These are phyloP conservation scores for Rhizomys pruinosus DNA, from an alignment of 2,113 vertebrate genomes.

Conservation along the genomic window DNA sequence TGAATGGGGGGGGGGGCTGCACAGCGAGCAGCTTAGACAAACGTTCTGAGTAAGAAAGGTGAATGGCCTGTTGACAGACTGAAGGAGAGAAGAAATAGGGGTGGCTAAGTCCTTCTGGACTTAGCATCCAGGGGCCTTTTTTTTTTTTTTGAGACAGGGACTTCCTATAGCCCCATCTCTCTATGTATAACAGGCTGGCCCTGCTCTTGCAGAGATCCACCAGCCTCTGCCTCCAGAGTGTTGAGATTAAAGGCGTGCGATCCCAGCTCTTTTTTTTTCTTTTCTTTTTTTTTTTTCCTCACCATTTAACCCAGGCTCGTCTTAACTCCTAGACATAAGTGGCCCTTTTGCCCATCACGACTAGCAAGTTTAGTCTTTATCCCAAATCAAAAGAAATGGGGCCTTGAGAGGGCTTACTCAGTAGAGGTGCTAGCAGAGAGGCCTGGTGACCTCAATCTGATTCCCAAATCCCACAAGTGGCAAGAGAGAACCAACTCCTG, in stretches of 20 bases:
- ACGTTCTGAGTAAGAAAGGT: background rate
- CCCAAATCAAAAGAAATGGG: background rate
- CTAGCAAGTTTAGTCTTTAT: constrained; percentile 2
- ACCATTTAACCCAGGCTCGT: background rate
- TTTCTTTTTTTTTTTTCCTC: background rate
- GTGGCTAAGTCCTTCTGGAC: background rate
- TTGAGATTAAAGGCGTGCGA: too few relatives aligned
- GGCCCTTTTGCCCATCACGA: background rate
- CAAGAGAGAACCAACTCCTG: background rate
- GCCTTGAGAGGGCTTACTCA: background rate
- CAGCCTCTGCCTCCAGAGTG: too few relatives aligned
- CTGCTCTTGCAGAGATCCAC: too few relatives aligned
- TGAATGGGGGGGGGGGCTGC: background rate
- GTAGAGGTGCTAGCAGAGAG: background rate
- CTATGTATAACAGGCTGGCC: background rate
- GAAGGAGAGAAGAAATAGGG: background rate
- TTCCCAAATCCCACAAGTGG: background rate
- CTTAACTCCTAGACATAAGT: background rate
- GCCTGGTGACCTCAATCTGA: background rate
- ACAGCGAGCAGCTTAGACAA: background rate
- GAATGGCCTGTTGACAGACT: background rate
- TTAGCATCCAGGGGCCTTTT: background rate
- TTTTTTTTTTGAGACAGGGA: too few relatives aligned
- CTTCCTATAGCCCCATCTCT: too few relatives aligned
- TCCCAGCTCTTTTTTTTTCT: background rate